These are phyloP conservation scores for Phyllotis vaccarum DNA, from an alignment of 2,797 vertebrate genomes.

Conservation along the genomic window DNA sequence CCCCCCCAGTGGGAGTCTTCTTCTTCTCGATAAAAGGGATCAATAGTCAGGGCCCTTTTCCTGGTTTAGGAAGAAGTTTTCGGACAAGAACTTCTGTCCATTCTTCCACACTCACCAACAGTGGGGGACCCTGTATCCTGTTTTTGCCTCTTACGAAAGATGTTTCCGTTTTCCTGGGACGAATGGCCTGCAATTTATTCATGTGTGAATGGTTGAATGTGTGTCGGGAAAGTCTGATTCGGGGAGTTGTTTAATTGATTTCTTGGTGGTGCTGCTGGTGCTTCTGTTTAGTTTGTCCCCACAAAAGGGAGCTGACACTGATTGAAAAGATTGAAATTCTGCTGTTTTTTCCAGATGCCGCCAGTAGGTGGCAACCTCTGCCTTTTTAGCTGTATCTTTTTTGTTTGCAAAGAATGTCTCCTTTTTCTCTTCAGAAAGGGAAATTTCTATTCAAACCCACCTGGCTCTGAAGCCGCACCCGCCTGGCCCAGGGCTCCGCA, in stretches of 20 bases:
- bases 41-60: neutral
- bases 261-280: neutral
- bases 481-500: neutral
- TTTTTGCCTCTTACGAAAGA: neutral
- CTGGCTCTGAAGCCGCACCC: neutral
- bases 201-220: neutral
- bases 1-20: neutral
- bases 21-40: neutral
- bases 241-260: neutral
- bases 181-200: neutral
- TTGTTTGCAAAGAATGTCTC: neutral
- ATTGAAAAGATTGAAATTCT: neutral
- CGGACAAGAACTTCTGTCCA: neutral
- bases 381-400: neutral
- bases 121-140: neutral
- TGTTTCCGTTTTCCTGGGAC: neutral
- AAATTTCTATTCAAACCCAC: neutral
- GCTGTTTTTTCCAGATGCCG: neutral
- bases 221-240: neutral
- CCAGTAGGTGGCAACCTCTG: slow-evolving; percentile 13
- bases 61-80: neutral
- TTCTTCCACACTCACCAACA: neutral
- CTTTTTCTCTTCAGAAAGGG: neutral
- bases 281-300: neutral
- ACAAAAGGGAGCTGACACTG: neutral